These are phyloP conservation scores for Eristalinus sepulchralis DNA, from an alignment of 2,888 invertebrate species.

Conservation along the genomic window DNA sequence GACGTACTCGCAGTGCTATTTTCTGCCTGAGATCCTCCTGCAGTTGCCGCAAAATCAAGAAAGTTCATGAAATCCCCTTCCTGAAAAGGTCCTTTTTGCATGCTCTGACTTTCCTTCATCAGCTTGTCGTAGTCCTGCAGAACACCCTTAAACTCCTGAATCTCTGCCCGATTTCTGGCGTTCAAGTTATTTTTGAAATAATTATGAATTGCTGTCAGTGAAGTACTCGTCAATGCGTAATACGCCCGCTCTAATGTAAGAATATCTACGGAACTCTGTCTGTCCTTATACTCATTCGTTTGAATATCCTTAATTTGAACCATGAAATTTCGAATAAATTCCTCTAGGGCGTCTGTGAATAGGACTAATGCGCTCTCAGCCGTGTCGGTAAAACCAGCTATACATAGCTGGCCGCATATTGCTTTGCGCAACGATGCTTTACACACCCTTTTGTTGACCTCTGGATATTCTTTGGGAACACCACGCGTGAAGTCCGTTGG, in stretches of 20 bases:
- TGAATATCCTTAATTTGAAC: conserved; percentile 74
- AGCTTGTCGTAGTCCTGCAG: conserved; percentile 79
- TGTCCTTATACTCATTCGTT: conserved; percentile 72
- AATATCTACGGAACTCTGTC: conserved; percentile 73
- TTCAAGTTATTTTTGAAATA: conserved; percentile 80
- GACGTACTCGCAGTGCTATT: conserved; percentile 48
- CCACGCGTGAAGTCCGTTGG: conserved; percentile 78
- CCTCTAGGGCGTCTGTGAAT: conserved; percentile 78
- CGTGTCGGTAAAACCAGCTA: conserved; percentile 79
- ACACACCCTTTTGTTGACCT: conserved; percentile 75
- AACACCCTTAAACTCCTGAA: conserved; percentile 78
- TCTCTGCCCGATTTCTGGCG: conserved; percentile 77
- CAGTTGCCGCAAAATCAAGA: conserved; percentile 75
- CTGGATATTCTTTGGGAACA: conserved; percentile 74
- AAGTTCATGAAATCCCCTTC: conserved; percentile 79
- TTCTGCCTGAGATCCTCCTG: conserved; percentile 18
- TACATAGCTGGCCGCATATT: conserved; percentile 78
- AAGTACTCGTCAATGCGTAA: conserved; percentile 76
- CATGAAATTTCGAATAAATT: conserved; percentile 77
- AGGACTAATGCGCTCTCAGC: conserved; percentile 77
- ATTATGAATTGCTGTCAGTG: conserved; percentile 78
- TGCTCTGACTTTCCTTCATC: conserved; percentile 80
- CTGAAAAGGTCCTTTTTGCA: conserved; percentile 78
- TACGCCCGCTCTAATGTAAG: conserved; percentile 78
- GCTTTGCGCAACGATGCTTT: conserved; percentile 77